Conservation (phyloP, 2,113 vertebrate species). For the Epinephelus lanceolatus region DNA sequence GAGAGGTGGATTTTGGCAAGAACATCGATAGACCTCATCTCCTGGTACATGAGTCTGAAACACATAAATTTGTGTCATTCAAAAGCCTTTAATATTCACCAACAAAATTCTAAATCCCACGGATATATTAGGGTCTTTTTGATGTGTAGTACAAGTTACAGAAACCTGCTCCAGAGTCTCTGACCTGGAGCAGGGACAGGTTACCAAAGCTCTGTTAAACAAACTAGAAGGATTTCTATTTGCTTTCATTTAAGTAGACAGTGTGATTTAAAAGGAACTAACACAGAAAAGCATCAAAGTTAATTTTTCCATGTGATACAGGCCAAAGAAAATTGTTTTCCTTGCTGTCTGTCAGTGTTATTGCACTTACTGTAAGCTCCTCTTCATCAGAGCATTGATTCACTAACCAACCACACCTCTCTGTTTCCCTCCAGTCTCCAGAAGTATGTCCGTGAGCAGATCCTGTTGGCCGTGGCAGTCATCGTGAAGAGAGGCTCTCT, state of each 20-base stretch:
- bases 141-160: neutral
- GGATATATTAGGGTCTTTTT: neutral
- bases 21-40: neutral
- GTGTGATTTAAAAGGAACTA: neutral
- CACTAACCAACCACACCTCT: neutral
- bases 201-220: neutral
- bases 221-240: neutral
- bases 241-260: neutral
- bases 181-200: neutral
- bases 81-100: neutral
- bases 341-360: neutral
- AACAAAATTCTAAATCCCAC: neutral
- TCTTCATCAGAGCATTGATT: neutral
- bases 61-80: neutral
- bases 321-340: conserved; percentile 24
- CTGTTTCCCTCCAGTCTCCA: conserved; percentile 87
- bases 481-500: conserved; percentile 97
- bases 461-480: conserved; percentile 96
- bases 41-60: neutral
- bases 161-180: neutral
- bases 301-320: neutral
- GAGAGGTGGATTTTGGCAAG: neutral
- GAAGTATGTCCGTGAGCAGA: conserved; percentile 99
- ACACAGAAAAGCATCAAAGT: neutral
- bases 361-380: neutral